Percentiles rank a stretch among this genome's conserved stretches.
phyloP scores from a whole-genome alignment of 1,140 invertebrate genomes.

The Homarus americanus region DNA sequence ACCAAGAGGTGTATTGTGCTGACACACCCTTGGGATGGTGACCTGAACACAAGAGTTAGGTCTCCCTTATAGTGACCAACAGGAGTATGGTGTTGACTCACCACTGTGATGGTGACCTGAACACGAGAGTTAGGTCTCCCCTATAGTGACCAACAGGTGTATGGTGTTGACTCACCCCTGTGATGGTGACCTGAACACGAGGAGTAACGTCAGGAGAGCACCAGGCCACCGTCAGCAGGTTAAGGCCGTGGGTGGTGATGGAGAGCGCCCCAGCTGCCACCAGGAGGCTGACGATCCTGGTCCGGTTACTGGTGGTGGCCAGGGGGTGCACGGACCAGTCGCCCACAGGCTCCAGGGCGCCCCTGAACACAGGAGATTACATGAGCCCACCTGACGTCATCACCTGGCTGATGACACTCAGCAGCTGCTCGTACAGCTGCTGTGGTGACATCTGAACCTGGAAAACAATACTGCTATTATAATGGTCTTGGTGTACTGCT shows the following conservation, averaged over 20 bases:
- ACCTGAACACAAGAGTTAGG: too few species aligned
- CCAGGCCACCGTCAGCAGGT: slow-evolving; percentile 37
- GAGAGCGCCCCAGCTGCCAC: slow-evolving; percentile 37
- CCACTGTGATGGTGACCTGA: too few species aligned
- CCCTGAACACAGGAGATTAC: background rate
- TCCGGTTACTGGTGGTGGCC: slow-evolving; percentile 33
- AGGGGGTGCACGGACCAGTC: slow-evolving; percentile 25
- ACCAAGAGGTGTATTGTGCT: too few species aligned
- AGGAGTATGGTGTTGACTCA: too few species aligned
- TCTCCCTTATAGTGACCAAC: too few species aligned
- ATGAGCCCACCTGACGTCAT: slow-evolving; percentile 5
- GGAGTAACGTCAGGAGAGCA: slow-evolving; percentile 23
- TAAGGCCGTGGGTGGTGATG: slow-evolving; percentile 13
- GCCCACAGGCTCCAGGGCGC: slow-evolving; percentile 18
- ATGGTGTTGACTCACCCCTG: slow-evolving; percentile 16
- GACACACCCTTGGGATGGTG: too few species aligned
- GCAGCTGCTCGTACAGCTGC: slow-evolving; percentile 25
- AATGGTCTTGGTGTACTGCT: too few species aligned
- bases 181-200: slow-evolving; percentile 8
- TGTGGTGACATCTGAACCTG: too few species aligned
- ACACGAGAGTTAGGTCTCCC: too few species aligned
- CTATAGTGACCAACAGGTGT: too few species aligned
- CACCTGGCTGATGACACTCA: slow-evolving; percentile 22
- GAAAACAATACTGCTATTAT: too few species aligned
- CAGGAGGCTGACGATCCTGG: slow-evolving; percentile 18